Evolutionary conservation across 2,113 vertebrate species (phyloP), one percentile per base, ranked within the genome.

Genomic region (Eulemur macaco): DNA sequence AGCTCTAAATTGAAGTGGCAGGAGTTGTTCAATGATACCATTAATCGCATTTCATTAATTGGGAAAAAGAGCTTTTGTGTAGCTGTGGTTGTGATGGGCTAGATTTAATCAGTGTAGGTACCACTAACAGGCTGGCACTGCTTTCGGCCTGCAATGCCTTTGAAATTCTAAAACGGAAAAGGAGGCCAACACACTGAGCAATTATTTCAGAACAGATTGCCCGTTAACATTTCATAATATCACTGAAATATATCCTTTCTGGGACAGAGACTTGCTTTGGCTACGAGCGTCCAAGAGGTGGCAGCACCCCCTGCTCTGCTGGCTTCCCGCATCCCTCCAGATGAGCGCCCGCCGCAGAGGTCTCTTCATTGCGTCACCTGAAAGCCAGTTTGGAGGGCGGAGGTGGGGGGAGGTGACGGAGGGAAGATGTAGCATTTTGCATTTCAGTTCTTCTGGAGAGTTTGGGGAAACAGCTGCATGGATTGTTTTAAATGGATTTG

Each of bases 221-320:
- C 97, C 68, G 86, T 92, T 92, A 82, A 95, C 77, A 88, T 95
- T 96, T 92, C 29, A 8, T n/a, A 77, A 66, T 50, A 18, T 91
- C 97, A 78, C 95, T 1, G 66, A 94, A 81, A 95, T 81, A 45
- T 73, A 64, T 78, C 80, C 42, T 94, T 96, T 94, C 90, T 7
- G 89, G 93, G 96, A 90, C 71, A 3, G 73, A 88, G 39, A 83
- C 89, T 45, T n/a, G 58, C 82, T 96, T 91, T 97, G 71, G 63
- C 96, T 78, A 9, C 18, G 82, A 97, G 58, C 87, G 71, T 73
- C 98, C 98, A 86, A 98, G 96, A 98, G 98, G 95, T 98, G 98
- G 98, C 98, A 98, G 98, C 97, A 97, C 97, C 73, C n/a, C 89
- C 95, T 56, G 87, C 97, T 74, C 85, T 15, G 88, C 3, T 0